Conservation (phyloP, 2,797 vertebrate species). For the Discoglossus pictus region DNA sequence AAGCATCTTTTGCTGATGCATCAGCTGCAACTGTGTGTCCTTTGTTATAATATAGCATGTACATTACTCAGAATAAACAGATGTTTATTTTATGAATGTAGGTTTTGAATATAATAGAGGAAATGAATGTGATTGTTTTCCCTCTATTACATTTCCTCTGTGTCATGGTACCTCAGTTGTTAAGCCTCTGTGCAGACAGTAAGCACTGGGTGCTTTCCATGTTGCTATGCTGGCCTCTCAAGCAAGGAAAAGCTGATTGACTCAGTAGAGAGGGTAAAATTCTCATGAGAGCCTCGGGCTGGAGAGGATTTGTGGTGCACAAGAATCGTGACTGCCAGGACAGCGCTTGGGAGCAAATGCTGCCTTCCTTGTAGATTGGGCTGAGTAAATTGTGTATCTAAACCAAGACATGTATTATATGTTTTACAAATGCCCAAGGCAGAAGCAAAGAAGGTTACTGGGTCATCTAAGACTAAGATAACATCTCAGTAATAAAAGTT, state of each 20-base stretch:
- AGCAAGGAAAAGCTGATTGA: slow-evolving; percentile 51
- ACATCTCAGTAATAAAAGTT: not conserved
- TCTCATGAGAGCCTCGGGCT: slow-evolving; percentile 39
- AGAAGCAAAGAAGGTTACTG: slow-evolving; percentile 9
- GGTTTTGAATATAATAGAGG: not conserved
- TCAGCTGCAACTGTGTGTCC: no score
- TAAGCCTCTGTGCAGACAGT: slow-evolving; percentile 19
- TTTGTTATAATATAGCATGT: no score
- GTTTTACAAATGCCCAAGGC: slow-evolving; percentile 5
- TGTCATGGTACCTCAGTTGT: slow-evolving; percentile 14
- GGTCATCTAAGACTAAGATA: slow-evolving; percentile 9
- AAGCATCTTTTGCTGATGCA: no score
- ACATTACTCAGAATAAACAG: slow-evolving; percentile 3
- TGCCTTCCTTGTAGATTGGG: slow-evolving; percentile 13
- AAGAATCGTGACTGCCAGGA: slow-evolving; percentile 31
- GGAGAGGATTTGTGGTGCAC: slow-evolving; percentile 34
- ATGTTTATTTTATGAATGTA: slow-evolving; percentile 4
- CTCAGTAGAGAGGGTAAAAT: slow-evolving; percentile 30
- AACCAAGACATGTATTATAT: slow-evolving; percentile 9
- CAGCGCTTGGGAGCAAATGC: slow-evolving; percentile 29
- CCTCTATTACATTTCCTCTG: slow-evolving; percentile 14
- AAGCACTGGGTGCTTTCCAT: slow-evolving; percentile 22
- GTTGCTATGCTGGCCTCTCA: slow-evolving; percentile 44
- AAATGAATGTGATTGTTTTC: slow-evolving; percentile 28
- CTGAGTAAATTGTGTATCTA: slow-evolving; percentile 3